Base-by-base conservation (phyloP, 23 tunicate species). In the Halocynthia roretzi region DNA sequence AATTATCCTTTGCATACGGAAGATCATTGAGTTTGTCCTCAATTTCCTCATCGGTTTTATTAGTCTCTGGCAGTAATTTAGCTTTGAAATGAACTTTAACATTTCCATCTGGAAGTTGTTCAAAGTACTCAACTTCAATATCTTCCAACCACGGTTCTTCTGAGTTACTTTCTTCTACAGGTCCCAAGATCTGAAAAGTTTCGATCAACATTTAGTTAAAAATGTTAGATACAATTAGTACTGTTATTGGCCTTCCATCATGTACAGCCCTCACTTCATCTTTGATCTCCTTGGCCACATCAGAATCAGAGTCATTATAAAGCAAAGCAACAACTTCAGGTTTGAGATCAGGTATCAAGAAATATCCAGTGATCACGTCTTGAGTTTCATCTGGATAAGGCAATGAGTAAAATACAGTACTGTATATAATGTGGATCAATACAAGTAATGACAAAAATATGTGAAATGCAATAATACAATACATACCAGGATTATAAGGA, bases 121-220 rank as follows among this genome's bases (percentile, higher is more conserved):
- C 88, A 73, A 83, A 88, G 60, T 88, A 88, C 65, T 83, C 55
- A 52, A 88, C 87, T 15, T 71, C 72, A 6, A 74, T 64, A 54
- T 74, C 78, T 20, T 74, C 5, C 56, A 74, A 4, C 78, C 78
- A 74, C 8, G 78, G 78, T n/a, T 74, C 78, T 8, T 52, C 56
- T 53, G 63, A 53, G 14, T 74, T 48, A 10, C 10, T 54, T 54
- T 74, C 71, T 17, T 21, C 22, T 20, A 67, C 12, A 11, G 71
- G 71, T 50, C 12, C 21, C 23, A 21, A 21, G 22, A 67, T 50
- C 71, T 67, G 71, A 10, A n/a, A n/a, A 58, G 17, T 15, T 58
- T 14, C 17, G 64, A 58, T 1, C 17, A n/a, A 1, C 44, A 31
- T 31, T 31, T 31, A 31, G 44, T 31, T 31, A 31, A 31, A 31